phyloP scores from a whole-genome alignment of 2,888 invertebrate genomes.

The Amorpha juglandis region DNA sequence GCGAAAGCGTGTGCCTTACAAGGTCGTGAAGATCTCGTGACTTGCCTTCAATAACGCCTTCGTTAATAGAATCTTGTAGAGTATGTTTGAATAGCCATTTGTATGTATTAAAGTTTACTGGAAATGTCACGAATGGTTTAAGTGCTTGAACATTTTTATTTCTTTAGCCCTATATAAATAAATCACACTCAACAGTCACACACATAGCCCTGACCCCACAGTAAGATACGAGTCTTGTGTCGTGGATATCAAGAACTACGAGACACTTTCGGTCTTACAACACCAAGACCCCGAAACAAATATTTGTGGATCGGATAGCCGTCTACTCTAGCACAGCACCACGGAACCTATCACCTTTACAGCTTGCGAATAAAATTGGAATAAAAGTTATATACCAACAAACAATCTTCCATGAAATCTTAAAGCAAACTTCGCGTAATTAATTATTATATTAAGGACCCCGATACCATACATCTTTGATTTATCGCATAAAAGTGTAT shows the following conservation, averaged over 20 bases:
- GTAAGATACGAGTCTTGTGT: too few species aligned
- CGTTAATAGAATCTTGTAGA: slow-evolving; percentile 22
- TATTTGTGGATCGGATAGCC: too few species aligned
- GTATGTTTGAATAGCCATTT: slow-evolving; percentile 21
- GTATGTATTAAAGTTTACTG: not conserved
- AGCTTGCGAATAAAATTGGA: not conserved
- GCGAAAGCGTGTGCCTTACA: slow-evolving; percentile 66
- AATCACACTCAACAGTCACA: too few species aligned
- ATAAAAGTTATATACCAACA: not conserved
- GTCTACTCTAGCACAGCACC: too few species aligned
- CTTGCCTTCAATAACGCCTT: slow-evolving; percentile 24
- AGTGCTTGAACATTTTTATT: slow-evolving; percentile 5
- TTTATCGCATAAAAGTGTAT: not conserved
- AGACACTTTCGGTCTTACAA: too few species aligned
- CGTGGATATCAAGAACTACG: too few species aligned
- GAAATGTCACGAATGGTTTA: not conserved
- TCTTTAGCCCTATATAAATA: too few species aligned
- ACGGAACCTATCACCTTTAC: not conserved
- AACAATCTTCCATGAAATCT: not conserved
- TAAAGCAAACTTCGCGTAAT: not conserved
- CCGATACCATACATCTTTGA: not conserved
- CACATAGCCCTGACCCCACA: too few species aligned
- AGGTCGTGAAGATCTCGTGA: slow-evolving; percentile 48
- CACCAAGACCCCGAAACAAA: too few species aligned
- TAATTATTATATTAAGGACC: not conserved